Evolutionary conservation across 2,888 invertebrate genomes (phyloP).

Genomic region (Andrena bicolor): DNA sequence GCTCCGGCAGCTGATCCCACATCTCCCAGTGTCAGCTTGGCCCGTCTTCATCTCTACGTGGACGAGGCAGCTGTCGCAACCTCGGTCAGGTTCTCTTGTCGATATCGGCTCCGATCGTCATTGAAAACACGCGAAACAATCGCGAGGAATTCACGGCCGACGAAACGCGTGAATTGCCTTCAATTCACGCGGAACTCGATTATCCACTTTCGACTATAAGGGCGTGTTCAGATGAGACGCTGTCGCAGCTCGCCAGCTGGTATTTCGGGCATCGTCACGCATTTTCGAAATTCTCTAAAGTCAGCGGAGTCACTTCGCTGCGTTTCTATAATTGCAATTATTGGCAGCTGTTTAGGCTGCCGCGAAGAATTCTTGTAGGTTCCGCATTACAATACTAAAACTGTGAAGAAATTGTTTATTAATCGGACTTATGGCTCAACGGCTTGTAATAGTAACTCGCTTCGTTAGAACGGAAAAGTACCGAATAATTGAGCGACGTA

Average conservation of each 20-base stretch:
- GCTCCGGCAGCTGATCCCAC: slow-evolving; percentile 84
- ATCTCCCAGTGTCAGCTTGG: slow-evolving; percentile 78
- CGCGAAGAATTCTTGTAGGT: too few species aligned
- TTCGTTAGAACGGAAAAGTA: too few species aligned
- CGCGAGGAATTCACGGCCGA: slow-evolving; percentile 23
- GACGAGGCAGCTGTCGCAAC: slow-evolving; percentile 54
- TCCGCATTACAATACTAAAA: neutral
- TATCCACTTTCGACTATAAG: neutral
- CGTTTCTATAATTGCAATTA: too few species aligned
- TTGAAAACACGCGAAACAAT: slow-evolving; percentile 32
- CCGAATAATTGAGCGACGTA: too few species aligned
- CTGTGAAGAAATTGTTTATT: neutral
- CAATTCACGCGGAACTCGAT: neutral
- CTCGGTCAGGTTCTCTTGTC: slow-evolving; percentile 47
- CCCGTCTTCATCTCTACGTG: slow-evolving; percentile 75
- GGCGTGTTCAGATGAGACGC: too few species aligned
- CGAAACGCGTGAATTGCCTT: slow-evolving; percentile 12
- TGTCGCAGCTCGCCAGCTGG: too few species aligned
- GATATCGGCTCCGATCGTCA: slow-evolving; percentile 50
- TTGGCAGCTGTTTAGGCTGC: too few species aligned
- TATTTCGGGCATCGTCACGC: too few species aligned
- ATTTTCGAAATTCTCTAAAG: too few species aligned
- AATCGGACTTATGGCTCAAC: neutral
- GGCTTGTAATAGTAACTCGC: too few species aligned
- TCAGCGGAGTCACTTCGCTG: too few species aligned